These are phyloP conservation scores for Tympanoctomys barrerae DNA, from an alignment of 2,797 vertebrate species.

Conservation along the genomic window DNA sequence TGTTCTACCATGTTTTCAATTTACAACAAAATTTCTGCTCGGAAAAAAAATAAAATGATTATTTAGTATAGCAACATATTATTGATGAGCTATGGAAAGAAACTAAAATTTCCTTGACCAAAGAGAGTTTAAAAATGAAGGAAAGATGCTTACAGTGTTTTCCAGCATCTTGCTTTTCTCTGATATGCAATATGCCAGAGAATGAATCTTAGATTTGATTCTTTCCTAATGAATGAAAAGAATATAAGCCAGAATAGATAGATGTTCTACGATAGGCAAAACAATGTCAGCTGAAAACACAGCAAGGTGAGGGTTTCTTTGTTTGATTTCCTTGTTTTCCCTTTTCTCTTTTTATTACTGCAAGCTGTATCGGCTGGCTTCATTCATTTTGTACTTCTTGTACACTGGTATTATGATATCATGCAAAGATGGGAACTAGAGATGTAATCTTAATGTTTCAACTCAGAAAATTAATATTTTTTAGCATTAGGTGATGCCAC, in stretches of 20 bases:
- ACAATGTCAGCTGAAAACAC: not conserved
- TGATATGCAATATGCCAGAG: conserved; percentile 46
- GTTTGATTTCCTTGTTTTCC: not conserved
- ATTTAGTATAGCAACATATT: conserved; percentile 31
- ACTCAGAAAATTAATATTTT: not conserved
- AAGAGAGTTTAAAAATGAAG: conserved; percentile 6
- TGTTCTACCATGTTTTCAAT: not conserved
- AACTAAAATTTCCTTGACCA: conserved; percentile 3
- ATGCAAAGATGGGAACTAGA: not conserved
- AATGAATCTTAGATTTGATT: conserved; percentile 22
- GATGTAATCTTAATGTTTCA: not conserved
- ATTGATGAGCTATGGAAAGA: not conserved
- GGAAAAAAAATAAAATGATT: conserved; percentile 43
- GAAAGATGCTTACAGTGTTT: not conserved
- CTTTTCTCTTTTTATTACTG: not conserved
- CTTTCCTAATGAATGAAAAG: conserved; percentile 27
- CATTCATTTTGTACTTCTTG: conserved; percentile 21
- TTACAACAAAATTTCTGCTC: not conserved
- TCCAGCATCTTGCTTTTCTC: conserved; percentile 7
- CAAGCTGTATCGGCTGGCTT: not conserved
- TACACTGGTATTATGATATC: not conserved
- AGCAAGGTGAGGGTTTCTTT: not conserved
- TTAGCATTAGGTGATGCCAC: not conserved
- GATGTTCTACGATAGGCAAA: not conserved
- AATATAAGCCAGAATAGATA: conserved; percentile 51